Conservation (phyloP, 2,113 vertebrate species). For the Lepus timidus region DNA sequence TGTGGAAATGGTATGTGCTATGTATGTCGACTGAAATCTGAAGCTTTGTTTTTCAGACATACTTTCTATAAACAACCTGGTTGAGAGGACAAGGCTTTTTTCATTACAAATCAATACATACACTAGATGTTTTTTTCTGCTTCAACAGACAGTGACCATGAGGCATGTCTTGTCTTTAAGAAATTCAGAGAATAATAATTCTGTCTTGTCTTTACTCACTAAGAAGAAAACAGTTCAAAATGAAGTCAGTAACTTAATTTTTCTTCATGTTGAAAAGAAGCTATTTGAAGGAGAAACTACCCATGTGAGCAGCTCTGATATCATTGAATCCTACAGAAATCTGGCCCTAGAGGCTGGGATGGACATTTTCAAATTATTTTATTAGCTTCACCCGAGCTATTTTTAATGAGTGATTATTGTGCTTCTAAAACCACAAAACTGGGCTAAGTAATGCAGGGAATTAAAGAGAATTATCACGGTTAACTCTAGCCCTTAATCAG, state of each 20-base stretch:
- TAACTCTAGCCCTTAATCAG: background rate
- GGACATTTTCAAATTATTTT: background rate
- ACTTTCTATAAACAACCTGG: background rate
- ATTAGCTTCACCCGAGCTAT: background rate
- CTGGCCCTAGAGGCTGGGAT: background rate
- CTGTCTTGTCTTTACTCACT: background rate
- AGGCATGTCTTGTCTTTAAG: background rate
- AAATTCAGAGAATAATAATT: slow-evolving; percentile 19
- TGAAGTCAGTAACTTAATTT: background rate
- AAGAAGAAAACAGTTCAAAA: slow-evolving; percentile 30
- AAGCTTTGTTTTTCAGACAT: background rate
- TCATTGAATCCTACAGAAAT: background rate
- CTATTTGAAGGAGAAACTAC: background rate
- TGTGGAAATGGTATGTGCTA: slow-evolving; percentile 13
- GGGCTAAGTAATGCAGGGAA: background rate
- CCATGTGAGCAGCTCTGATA: background rate
- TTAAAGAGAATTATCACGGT: background rate
- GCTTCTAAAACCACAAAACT: background rate
- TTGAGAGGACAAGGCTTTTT: slow-evolving; percentile 27
- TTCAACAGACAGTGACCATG: background rate
- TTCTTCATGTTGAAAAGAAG: background rate
- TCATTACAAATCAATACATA: slow-evolving; percentile 34
- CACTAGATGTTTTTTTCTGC: background rate
- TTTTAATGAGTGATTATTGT: background rate
- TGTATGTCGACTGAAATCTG: background rate